A percentile compares a stretch with the other conserved stretches of the same genome.
phyloP scores from a whole-genome alignment of 2,113 vertebrate genomes.

The Coryphaenoides rupestris region DNA sequence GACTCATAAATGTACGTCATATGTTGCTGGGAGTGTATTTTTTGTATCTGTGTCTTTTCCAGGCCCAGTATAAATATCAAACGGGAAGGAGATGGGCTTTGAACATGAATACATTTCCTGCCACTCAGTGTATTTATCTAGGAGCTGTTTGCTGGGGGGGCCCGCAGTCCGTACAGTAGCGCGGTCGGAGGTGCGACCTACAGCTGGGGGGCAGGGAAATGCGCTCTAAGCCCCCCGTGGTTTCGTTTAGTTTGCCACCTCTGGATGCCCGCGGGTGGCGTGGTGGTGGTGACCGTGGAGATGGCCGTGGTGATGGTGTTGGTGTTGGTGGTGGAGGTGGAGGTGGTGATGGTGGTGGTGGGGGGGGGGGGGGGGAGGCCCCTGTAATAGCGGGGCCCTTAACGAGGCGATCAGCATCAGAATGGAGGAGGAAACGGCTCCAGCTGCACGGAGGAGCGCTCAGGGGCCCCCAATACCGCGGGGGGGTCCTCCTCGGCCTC shows the following conservation, averaged over 20 bases:
- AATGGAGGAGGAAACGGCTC: constrained; percentile 76
- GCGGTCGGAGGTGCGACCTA: constrained; percentile 36
- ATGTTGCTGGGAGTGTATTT: too few species aligned
- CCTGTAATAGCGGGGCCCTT: constrained; percentile 55
- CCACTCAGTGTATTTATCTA: too few species aligned
- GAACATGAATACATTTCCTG: constrained; percentile 15
- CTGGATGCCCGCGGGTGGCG: constrained; percentile 68
- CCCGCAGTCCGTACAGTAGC: constrained; percentile 20
- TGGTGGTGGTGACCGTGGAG: constrained; percentile 79
- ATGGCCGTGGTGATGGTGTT: constrained; percentile 74
- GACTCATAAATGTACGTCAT: too few species aligned
- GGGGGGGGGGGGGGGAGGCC: too few species aligned
- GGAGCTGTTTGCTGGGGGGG: not conserved
- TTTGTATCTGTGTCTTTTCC: too few species aligned
- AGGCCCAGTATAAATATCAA: not conserved
- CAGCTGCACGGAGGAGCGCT: constrained; percentile 55
- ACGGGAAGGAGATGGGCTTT: constrained; percentile 1
- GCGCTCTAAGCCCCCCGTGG: constrained; percentile 55
- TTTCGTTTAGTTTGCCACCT: constrained; percentile 76
- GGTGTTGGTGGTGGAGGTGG: too few species aligned
- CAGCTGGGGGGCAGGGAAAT: constrained; percentile 27
- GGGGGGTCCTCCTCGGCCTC: constrained; percentile 30
- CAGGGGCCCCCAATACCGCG: too few species aligned
- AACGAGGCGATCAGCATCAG: constrained; percentile 78
- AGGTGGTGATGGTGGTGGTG: constrained; percentile 77